Percentiles rank a stretch among this genome's conserved stretches.
Conservation (phyloP, 2,888 invertebrate species). For the Augochlorella aurata region DNA sequence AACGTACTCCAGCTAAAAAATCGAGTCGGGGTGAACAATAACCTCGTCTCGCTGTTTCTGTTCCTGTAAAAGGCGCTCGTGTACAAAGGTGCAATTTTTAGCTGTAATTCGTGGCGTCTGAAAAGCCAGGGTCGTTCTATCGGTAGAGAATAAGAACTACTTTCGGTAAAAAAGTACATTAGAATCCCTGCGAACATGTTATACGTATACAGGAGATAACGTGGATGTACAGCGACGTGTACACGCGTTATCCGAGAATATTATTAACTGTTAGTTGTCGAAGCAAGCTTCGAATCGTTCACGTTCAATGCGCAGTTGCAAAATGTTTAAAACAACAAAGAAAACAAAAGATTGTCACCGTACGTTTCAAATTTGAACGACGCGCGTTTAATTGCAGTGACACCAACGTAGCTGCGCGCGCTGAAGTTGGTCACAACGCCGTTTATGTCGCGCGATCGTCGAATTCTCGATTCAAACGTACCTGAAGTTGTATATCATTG, state of each 20-base stretch:
- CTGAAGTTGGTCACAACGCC: background rate
- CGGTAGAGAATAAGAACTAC: constrained; percentile 20
- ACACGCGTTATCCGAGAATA: constrained; percentile 16
- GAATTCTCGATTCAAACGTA: constrained; percentile 49
- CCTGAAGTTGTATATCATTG: constrained; percentile 44
- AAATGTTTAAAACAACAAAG: constrained; percentile 13
- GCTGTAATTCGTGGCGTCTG: constrained; percentile 28
- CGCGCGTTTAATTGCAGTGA: background rate
- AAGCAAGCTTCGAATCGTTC: constrained; percentile 34
- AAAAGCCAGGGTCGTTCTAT: constrained; percentile 32
- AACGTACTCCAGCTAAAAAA: constrained; percentile 15
- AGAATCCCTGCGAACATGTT: constrained; percentile 2
- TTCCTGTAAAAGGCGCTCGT: constrained; percentile 47
- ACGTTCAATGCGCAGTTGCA: constrained; percentile 17
- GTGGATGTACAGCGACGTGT: background rate
- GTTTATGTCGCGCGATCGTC: constrained; percentile 1
- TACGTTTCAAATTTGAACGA: constrained; percentile 27
- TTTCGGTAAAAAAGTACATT: constrained; percentile 8
- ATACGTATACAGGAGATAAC: background rate
- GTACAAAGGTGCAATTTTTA: constrained; percentile 55
- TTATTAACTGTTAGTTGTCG: constrained; percentile 30
- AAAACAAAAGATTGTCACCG: background rate
- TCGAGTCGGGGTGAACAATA: constrained; percentile 5
- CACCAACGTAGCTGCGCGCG: background rate
- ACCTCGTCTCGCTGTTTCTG: constrained; percentile 24